Evolutionary conservation across 2,113 vertebrate genomes (phyloP), one percentile per base, ranked within the genome.

Genomic region (Petrocephalus microphthalmus): DNA sequence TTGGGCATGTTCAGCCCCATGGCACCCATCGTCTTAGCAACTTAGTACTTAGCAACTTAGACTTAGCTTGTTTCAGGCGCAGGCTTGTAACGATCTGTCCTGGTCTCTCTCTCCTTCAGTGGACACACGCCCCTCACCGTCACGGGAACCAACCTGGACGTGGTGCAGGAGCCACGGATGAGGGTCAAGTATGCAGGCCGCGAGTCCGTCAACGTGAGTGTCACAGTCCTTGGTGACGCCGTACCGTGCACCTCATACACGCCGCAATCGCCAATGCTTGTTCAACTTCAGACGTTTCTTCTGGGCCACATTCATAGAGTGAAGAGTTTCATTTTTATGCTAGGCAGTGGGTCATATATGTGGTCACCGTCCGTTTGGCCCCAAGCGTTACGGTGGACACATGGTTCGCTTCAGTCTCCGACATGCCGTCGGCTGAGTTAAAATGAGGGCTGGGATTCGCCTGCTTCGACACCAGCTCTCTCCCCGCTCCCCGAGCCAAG

Each of bases 121-220:
- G 97, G 98, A 2, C 95, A 98, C 95, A 99, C 98, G 0, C 97
- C 96, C 4, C 94, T 99, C 93, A 98, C 96, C 0, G 85, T 99
- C 92, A 97, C 96, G 0, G 98, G 98, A 87, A 97, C 97, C 93
- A 98, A 99, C 93, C 94, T 99, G 92, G 97, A 98, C 15, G 96
- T 97, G 87, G 96, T 99, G 90, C 97, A 99, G 92, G 97, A 99
- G 91, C 97, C 98, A 0, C 94, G 96, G 88, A 94, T 99, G 91
- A 94, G 98, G n/a, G 96, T 98, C 94, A 99, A 98, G 93, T 95
- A 97, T 89, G 97, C 95, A 0, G 97, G 97, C 89, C 97, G 96
- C 60, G 98, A 99, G 92, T 98, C 97, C 22, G 95, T 98, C 92
- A 99, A 97, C 0, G 98, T 99, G 91, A 97, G 96, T 97, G 89